Base-by-base conservation (phyloP, 2,113 vertebrate species). In the Rynchops niger region DNA sequence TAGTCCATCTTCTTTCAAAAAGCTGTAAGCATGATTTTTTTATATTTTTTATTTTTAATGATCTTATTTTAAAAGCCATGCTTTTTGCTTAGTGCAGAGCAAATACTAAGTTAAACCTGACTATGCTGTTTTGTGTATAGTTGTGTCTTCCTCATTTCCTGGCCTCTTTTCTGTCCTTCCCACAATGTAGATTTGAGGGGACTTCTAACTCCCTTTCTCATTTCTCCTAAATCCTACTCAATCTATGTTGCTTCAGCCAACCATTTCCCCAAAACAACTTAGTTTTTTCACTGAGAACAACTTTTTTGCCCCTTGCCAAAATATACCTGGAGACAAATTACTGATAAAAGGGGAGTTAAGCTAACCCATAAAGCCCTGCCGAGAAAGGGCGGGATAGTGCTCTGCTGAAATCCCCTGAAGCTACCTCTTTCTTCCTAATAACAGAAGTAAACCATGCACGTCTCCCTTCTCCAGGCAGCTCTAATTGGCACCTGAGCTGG, bases 1-100 rank as follows among this genome's bases (percentile, higher is more conserved):
- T 91, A 45, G n/a, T 95, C 36, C 52, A 78, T 97, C 96, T 97
- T 97, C 91, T 94, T 93, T 85, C 59, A 91, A 93, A 86, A 88
- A 88, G 13, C 23, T 83, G 23, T 67, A 74, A 95, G 80, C 30
- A 59, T 81, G 14, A 83, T 52, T 49, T 12, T 93, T 73, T 89
- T 62, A 67, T 40, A 59, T 92, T 77, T 91, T 86, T 78, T 55
- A 32, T 50, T 93, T 96, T 82, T 83, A 88, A 91, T 81, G 34
- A 67, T 82, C 38, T 89, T 50, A 73, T 82, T 92, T 96, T 92
- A 80, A 73, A 91, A 95, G 70, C 25, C 23, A 27, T 50, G 30
- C 2, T 69, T 96, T 96, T 93, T 89, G 82, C 63, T 96, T 95
- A 95, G 72, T 58, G 36, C 40, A 47, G 72, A 36, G 62, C 50